Conservation (phyloP, 1,140 invertebrate genomes). For the Nylanderia fulva region DNA sequence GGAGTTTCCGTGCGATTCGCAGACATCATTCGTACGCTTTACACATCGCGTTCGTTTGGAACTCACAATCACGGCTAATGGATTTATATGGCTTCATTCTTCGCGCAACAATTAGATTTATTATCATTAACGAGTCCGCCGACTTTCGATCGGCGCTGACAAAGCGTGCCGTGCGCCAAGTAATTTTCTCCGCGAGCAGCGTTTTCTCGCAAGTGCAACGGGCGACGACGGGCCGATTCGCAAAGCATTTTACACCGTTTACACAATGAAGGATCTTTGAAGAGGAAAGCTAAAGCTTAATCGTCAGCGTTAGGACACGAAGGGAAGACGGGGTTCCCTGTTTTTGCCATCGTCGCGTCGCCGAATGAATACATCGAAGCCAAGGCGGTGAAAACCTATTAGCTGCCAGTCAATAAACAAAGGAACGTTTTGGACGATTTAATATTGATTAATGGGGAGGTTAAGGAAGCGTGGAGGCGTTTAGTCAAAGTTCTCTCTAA, state of each 20-base stretch:
- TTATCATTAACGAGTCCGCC: conserved; percentile 65
- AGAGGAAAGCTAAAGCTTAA: conserved; percentile 63
- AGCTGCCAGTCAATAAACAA: conserved; percentile 86
- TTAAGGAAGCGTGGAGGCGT: conserved; percentile 86
- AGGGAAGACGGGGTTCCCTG: conserved; percentile 28
- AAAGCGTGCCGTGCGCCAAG: conserved; percentile 65
- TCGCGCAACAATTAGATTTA: conserved; percentile 65
- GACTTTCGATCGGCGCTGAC: conserved; percentile 69
- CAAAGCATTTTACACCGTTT: conserved; percentile 74
- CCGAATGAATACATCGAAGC: conserved; percentile 68
- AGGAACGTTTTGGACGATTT: conserved; percentile 85
- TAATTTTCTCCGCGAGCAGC: conserved; percentile 66
- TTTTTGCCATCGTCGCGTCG: conserved; percentile 64
- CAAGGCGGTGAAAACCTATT: conserved; percentile 83
- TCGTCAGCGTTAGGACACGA: conserved; percentile 50
- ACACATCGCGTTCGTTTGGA: conserved; percentile 29
- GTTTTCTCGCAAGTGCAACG: conserved; percentile 64
- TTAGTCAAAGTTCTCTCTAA: conserved; percentile 86
- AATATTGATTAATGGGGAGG: conserved; percentile 87
- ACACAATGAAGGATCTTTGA: conserved; percentile 73
- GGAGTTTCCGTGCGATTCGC: background rate
- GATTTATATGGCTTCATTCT: conserved; percentile 53
- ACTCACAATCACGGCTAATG: conserved; percentile 54
- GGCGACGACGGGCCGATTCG: conserved; percentile 53
- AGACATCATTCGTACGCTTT: conserved; percentile 29